Conservation (phyloP, 2,797 vertebrate species). For the Danio tinwini region DNA sequence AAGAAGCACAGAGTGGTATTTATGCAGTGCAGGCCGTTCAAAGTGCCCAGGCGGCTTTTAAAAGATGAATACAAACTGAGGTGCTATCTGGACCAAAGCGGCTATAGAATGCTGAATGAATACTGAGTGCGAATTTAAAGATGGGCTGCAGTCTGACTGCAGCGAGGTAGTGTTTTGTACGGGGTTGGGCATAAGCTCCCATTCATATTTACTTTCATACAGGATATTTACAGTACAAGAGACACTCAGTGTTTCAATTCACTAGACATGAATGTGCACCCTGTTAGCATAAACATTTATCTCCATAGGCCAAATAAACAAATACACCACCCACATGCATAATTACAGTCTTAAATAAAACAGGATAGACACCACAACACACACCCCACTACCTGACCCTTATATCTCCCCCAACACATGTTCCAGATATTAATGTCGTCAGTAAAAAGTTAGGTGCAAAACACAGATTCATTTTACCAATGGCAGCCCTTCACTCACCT, state of each 20-base stretch:
- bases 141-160: background rate
- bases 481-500: constrained; percentile 10
- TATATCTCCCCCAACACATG: constrained; percentile 15
- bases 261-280: constrained; percentile 13
- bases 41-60: constrained; percentile 22
- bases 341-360: constrained; percentile 44
- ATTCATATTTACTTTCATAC: background rate
- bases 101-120: constrained; percentile 25
- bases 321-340: constrained; percentile 67
- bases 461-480: constrained; percentile 14
- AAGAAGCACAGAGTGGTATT: constrained; percentile 36
- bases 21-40: constrained; percentile 29
- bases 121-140: constrained; percentile 21
- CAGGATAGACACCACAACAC: constrained; percentile 6
- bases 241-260: background rate
- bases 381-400: background rate
- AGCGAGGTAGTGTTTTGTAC: background rate
- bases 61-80: constrained; percentile 44
- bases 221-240: background rate
- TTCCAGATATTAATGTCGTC: constrained; percentile 27
- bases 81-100: constrained; percentile 40
- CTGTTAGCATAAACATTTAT: constrained; percentile 6
- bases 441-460: constrained; percentile 12
- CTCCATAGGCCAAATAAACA: constrained; percentile 71
- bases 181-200: background rate